Evolutionary conservation across 2,113 vertebrate genomes (phyloP), one percentile per base, ranked within the genome.

Genomic region (Oxyruncus cristatus): DNA sequence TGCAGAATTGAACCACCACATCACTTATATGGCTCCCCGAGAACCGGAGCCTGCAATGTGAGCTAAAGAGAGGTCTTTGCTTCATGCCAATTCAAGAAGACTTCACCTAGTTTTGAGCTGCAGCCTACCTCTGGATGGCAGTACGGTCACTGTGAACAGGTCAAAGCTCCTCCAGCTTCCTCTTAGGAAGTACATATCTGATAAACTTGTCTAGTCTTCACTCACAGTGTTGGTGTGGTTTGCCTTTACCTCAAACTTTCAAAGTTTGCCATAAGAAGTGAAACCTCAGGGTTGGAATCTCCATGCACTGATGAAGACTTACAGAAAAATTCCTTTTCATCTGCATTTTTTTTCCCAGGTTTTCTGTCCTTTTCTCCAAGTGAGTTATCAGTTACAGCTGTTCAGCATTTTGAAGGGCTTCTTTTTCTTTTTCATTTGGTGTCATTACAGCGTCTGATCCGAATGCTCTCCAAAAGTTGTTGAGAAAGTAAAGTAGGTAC

Each of bases 41-140:
- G 71, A 73, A 8, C 18, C 15, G 18, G 20, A 37, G 12, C 28
- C 30, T 76, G 39, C n/a, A 41, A 3, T 6, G 27, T 70, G 71
- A 62, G 18, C 12, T 66, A 23, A 41, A 70, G n/a, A 28, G 44
- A 75, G 1, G 5, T 39, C 78, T 92, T 88, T 52, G n/a, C 24
- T 88, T 35, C 7, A 5, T 55, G 32, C 30, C 21, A 24, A 0
- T 47, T 59, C 28, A 59, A 81, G 22, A 21, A 27, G 52, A 61
- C 62, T 82, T 46, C 53, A 30, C n/a, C 44, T 14, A 7, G 17
- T 85, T 74, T 83, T 56, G 72, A 82, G 58, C n/a, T 85, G 53
- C 62, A 89, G 73, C 39, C 44, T 68, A 67, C 75, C 92, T 96
- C 92, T 84, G 88, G 67, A 94, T 92, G 85, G 90, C 92, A 94